phyloP scores from a whole-genome alignment of 2,888 invertebrate species.

The Ochropleura plecta region DNA sequence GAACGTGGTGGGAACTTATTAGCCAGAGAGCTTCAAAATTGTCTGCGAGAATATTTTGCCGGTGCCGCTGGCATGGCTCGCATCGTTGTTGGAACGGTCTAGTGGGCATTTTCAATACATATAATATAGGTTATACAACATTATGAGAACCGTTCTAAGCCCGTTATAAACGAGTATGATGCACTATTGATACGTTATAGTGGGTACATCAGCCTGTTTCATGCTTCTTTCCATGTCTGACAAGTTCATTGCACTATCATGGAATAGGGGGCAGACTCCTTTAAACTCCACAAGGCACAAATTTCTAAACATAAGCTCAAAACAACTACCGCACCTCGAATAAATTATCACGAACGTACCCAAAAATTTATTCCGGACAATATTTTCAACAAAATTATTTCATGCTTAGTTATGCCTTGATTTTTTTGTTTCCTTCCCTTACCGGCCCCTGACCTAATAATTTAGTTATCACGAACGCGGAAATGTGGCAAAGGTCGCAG shows the following conservation, averaged over 20 bases:
- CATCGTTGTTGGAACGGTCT: neutral
- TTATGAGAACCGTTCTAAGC: neutral
- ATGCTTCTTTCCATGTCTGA: neutral
- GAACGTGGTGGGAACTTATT: neutral
- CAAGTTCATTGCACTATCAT: neutral
- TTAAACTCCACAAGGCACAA: neutral
- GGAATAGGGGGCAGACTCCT: neutral
- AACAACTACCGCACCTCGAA: slow-evolving; percentile 15
- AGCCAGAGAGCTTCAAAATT: neutral
- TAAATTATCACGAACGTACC: slow-evolving; percentile 14
- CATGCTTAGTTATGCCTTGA: slow-evolving; percentile 18
- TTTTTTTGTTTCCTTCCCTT: slow-evolving; percentile 44
- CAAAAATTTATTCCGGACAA: slow-evolving; percentile 1
- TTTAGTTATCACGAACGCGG: slow-evolving; percentile 60
- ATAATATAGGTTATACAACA: neutral
- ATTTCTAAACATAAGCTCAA: neutral
- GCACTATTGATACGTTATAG: neutral
- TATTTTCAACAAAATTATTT: slow-evolving; percentile 30
- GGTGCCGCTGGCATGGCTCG: neutral
- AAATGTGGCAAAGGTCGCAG: slow-evolving; percentile 56
- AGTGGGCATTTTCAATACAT: neutral
- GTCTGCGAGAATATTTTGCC: neutral
- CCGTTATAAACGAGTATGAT: neutral
- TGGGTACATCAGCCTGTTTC: neutral
- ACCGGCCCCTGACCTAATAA: slow-evolving; percentile 55